These are phyloP conservation scores for Tyto alba DNA, from an alignment of 2,113 vertebrate genomes.

Conservation along the genomic window DNA sequence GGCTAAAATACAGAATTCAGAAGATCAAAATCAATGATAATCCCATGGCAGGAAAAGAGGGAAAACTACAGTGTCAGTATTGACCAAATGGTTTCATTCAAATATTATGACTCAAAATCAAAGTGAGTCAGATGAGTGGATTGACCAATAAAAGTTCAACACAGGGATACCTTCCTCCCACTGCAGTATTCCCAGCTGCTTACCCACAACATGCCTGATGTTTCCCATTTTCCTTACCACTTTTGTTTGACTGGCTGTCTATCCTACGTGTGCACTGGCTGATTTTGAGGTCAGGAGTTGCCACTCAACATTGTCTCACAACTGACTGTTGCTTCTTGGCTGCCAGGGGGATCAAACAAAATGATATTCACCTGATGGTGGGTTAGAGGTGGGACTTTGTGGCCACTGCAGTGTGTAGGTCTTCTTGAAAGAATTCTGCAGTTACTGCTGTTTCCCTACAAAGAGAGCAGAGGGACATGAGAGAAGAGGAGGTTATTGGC, in stretches of 20 bases:
- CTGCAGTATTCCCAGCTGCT: not conserved
- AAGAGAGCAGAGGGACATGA: not conserved
- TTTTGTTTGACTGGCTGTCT: not conserved
- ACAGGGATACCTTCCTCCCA: not conserved
- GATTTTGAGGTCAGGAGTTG: not conserved
- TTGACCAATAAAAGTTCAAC: not conserved
- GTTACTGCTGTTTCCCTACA: not conserved
- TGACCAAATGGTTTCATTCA: not conserved
- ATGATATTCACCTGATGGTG: not conserved
- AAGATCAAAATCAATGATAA: not conserved
- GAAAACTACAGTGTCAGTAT: not conserved
- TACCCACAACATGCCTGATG: not conserved
- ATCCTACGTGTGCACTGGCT: fast-evolving
- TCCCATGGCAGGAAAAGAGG: not conserved
- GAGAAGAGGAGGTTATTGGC: not conserved
- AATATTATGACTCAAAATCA: not conserved
- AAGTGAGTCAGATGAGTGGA: not conserved
- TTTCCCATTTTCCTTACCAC: not conserved
- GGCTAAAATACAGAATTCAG: not conserved
- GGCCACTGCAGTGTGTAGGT: not conserved
- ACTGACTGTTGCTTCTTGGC: not conserved
- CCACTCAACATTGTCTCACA: not conserved
- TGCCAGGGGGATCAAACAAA: not conserved
- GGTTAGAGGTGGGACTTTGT: not conserved
- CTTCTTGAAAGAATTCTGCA: not conserved